A percentile compares a stretch with the other conserved stretches of the same genome.
phyloP scores from a whole-genome alignment of 2,888 invertebrate species.

The Zygogramma bicolorata region DNA sequence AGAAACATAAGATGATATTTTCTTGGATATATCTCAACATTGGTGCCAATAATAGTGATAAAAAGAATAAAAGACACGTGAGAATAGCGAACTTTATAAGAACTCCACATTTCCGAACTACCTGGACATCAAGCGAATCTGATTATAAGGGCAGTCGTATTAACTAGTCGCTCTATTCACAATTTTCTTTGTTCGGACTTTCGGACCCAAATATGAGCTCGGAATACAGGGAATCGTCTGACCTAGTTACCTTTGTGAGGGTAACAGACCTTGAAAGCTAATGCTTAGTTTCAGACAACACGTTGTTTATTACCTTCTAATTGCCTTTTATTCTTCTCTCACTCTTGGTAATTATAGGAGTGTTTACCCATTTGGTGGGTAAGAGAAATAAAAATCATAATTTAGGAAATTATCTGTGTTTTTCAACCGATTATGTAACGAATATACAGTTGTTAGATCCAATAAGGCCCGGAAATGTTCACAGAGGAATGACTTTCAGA shows the following conservation, averaged over 20 bases:
- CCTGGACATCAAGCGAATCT: not conserved
- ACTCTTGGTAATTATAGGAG: not conserved
- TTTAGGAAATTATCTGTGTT: not conserved
- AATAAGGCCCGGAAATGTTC: no score
- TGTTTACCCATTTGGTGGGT: not conserved
- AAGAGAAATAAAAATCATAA: not conserved
- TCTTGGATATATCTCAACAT: no score
- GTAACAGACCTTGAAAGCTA: constrained; percentile 18
- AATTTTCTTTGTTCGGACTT: not conserved
- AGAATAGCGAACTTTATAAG: not conserved
- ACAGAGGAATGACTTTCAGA: no score
- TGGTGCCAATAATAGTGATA: no score
- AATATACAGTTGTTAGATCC: no score
- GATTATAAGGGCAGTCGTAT: not conserved
- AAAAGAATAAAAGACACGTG: not conserved
- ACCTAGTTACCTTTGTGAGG: constrained; percentile 8
- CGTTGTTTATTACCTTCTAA: not conserved
- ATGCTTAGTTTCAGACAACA: not conserved
- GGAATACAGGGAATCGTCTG: constrained; percentile 5
- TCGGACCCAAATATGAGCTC: not conserved
- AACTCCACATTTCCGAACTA: not conserved
- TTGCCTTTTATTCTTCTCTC: not conserved
- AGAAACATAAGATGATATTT: no score
- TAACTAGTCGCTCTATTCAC: not conserved
- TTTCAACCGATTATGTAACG: no score